Evolutionary conservation across 2,888 invertebrate species (phyloP), one percentile per base, ranked within the genome.

Genomic region (Agrenia bidenticulata): DNA sequence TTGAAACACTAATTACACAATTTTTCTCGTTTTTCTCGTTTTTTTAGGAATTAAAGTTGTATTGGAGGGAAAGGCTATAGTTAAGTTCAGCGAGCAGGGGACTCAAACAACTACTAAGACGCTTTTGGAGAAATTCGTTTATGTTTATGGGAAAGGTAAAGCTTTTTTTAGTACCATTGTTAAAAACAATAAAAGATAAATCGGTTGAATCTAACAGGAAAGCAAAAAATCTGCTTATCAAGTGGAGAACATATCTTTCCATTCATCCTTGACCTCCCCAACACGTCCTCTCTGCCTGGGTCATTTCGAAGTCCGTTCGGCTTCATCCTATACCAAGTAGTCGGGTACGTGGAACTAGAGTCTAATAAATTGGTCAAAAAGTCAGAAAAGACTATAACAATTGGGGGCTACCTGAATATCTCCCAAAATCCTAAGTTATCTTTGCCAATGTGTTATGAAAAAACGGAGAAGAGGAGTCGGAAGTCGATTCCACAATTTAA

Each of bases 221-320:
- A 45, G 15, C 15, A 19, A 17, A 45, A 19, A 45, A 45, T 45
- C 45, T 19, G 45, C 15, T n/a, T 45, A 5, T n/a, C 15, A 11
- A 5, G 9, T n/a, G 45, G 45, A 5, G 45, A 45, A 4, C 15
- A 62, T 37, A 49, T 27, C 1, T 62, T 56, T 17, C 62, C 62
- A 4, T 62, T 62, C 39, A 21, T 21, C 19, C 19, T 62, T 2
- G 2, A 19, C 2, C 49, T 62, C n/a, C 62, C 62, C 0, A 54
- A 53, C 39, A 27, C 27, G n/a, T 19, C 61, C 4, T 32, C 11
- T 7, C 11, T 62, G n/a, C 62, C 62, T 0, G 62, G 56, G 32
- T 62, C 62, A 24, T 62, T 62, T 37, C 39, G 32, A 49, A 62
- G 62, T 62, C 62, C 62, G 5, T 62, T 45, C 1, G 62, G 62